Evolutionary conservation across 2,113 vertebrate genomes (phyloP), one percentile per base, ranked within the genome.

Genomic region (Merops nubicus): DNA sequence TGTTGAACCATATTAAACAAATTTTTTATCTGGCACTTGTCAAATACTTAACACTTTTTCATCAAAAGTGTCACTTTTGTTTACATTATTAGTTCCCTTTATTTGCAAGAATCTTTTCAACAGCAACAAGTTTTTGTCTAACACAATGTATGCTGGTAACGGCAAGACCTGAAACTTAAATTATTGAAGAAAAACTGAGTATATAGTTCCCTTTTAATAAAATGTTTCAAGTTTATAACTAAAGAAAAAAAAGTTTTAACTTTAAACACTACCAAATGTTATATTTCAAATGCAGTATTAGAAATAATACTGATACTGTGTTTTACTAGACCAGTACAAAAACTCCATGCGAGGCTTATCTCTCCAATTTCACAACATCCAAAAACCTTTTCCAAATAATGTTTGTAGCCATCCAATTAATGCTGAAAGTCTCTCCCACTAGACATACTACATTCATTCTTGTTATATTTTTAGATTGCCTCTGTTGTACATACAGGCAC

Each of bases 271-370:
- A 38, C 4, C 14, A 62, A 57, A 62, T 23, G 4, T 31, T 63
- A 2, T 20, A 40, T 48, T 62, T 65, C n/a, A 77, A 77, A 67
- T 15, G 8, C 12, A 86, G 7, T 48, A 57, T 9, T 21, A 60
- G 33, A 68, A 75, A 87, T 34, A 7, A 16, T 11, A 68, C 38
- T 1, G 0, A 47, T 11, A 60, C 21, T 47, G 12, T 57, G 21
- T 43, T 79, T 79, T 43, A 17, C n/a, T 76, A 57, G 40, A 48
- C 7, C 10, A 9, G 6, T n/a, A 47, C 4, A 72, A 64, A 70
- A 64, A 53, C 31, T 20, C 31, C 0, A 0, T 12, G 36, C 2
- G 0, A 60, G 9, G 36, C 2, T 64, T 43, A 33, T 81, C 85
- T 89, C 77, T 79, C 45, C 9, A 34, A 9, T 54, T 86, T 56